Base-by-base conservation (phyloP, 2,888 invertebrate species). In the Hypomecis punctinalis region DNA sequence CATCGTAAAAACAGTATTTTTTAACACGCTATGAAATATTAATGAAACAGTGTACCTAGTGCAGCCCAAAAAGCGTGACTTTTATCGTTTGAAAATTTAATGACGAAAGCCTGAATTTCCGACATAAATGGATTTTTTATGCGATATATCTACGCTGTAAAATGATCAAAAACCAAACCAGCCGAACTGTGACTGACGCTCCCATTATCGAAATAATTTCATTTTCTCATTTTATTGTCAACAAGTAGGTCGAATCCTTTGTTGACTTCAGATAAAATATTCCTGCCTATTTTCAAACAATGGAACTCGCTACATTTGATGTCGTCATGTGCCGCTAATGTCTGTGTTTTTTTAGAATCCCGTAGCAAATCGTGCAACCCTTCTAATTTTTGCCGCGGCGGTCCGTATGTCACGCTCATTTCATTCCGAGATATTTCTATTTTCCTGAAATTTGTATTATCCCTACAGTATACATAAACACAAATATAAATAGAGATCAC, bases 291-390 rank as follows among this genome's bases (percentile, higher is more conserved):
- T 65, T 66, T 71, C 68, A 51, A 61, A 67, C 62, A 69, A 66
- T 62, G 70, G 61, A 49, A 55, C 69, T 66, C 47, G 67, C 60
- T 70, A 68, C 52, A 69, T 77, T 76, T 69, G 72, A 72, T 87
- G 85, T 86, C 74, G 88, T 88, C 75, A 68, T 76, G 85, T 88
- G 82, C 70, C 66, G 78, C 85, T 83, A 82, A 62, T 65, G 54
- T 64, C 63, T 49, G 49, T 63, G 54, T 51, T 43, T 59, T 49
- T 9, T 13, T 52, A 52, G 52, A 33, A 10, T 52, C n/a, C 40
- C 40, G 52, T 52, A 52, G 52, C 52, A 52, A 49, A 13, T 10
- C 35, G 8, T 10, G 33, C 11, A 40, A 52, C 52, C 36, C 37
- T 9, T 51, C 37, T 23, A 23, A n/a, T 37, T 10, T 6, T 5